These are phyloP conservation scores for Adelognathus sp. DNA, from an alignment of 2,888 invertebrate genomes.

Conservation along the genomic window DNA sequence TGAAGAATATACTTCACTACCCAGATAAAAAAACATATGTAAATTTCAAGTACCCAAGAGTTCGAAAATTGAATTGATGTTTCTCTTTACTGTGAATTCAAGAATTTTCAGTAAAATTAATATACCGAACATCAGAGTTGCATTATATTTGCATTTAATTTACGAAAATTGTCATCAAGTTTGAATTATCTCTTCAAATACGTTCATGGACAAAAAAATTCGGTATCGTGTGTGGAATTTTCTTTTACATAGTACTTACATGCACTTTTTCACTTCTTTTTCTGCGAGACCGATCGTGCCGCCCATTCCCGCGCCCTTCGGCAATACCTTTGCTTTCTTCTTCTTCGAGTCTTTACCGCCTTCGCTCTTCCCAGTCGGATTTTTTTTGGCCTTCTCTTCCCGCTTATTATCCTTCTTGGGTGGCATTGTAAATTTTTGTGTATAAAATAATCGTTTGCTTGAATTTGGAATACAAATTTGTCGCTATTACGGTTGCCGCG, in stretches of 20 bases:
- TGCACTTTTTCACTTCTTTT: constrained; percentile 57
- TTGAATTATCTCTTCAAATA: no score
- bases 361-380: constrained; percentile 2
- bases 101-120: no score
- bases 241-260: constrained; percentile 46
- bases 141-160: no score
- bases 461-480: constrained; percentile 25
- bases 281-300: constrained; percentile 60
- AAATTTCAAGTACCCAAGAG: no score
- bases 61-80: no score
- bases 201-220: no score
- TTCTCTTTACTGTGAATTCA: no score
- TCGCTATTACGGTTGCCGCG: neutral
- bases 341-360: constrained; percentile 38
- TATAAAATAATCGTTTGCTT: neutral
- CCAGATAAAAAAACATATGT: neutral
- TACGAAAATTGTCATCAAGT: no score
- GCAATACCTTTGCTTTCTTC: constrained; percentile 44
- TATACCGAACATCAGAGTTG: neutral
- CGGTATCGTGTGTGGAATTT: no score
- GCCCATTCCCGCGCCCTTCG: constrained; percentile 62
- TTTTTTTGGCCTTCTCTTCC: neutral
- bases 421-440: constrained; percentile 28
- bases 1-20: neutral
- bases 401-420: constrained; percentile 34